Conservation (phyloP, 92 coral and sea anemone species). For the Actinostola sp. region DNA sequence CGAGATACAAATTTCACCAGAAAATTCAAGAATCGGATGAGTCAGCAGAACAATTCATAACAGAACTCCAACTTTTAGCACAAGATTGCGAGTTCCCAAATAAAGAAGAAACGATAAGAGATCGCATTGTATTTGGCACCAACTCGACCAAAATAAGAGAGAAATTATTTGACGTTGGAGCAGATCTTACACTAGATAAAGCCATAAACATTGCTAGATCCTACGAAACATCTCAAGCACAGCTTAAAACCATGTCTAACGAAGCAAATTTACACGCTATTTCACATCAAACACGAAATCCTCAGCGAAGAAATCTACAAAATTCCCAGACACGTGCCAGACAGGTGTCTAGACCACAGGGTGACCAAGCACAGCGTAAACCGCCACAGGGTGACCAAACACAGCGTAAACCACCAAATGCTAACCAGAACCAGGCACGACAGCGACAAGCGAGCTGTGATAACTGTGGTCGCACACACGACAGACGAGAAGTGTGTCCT, state of each 20-base stretch:
- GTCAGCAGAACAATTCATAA: constrained; percentile 52
- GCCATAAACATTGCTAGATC: constrained; percentile 58
- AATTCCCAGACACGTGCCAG: too few relatives aligned
- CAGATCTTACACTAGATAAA: constrained; percentile 58
- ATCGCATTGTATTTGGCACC: constrained; percentile 54
- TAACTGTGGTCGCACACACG: too few relatives aligned
- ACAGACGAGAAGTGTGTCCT: too few relatives aligned
- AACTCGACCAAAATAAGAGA: constrained; percentile 53
- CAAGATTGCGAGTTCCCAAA: constrained; percentile 60
- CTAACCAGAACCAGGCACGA: too few relatives aligned
- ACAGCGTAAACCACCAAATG: not conserved
- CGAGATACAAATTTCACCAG: constrained; percentile 54
- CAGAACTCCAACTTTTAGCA: constrained; percentile 52
- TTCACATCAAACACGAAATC: not conserved
- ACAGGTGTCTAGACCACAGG: too few relatives aligned
- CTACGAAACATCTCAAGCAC: constrained; percentile 44
- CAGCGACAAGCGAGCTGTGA: too few relatives aligned
- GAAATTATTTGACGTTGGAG: constrained; percentile 46
- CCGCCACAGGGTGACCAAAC: too few relatives aligned
- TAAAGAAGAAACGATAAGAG: constrained; percentile 55
- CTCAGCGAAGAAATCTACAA: constrained; percentile 13
- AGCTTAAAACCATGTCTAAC: constrained; percentile 36
- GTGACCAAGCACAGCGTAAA: too few relatives aligned
- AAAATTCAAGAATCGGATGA: constrained; percentile 30
- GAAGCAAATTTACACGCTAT: constrained; percentile 22